Base-by-base conservation (phyloP, 2,797 vertebrate species). In the Ceyx erithaca region DNA sequence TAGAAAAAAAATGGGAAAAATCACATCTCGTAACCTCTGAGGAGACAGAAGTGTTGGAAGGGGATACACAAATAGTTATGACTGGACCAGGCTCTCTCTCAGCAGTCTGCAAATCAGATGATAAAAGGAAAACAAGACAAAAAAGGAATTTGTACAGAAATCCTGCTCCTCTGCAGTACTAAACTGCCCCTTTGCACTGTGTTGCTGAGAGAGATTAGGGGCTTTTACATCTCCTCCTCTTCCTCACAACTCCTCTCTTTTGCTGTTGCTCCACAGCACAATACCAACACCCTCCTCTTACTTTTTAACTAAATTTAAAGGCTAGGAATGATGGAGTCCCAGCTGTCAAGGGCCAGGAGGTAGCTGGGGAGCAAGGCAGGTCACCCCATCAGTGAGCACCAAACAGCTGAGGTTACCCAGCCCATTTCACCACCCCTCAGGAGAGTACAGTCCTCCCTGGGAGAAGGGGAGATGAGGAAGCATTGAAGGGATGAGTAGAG, bases 371-470 rank as follows among this genome's bases (percentile, higher is more conserved):
- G 25, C 7, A 78, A 45, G 52, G 41, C 57, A n/a, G 21, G 33
- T 33, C 33, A 33, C 33, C 33, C 33, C 33, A 33, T 33, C 33
- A 33, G 33, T 33, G 33, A 33, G 33, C 19, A 55, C 35, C 30
- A 46, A 55, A 43, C 41, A 45, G 33, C 75, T 15, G 35, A 61
- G n/a, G 14, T 82, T 35, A 57, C 40, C 7, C 46, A 61, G 22
- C 63, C 49, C 1, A 0, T 55, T 63, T 59, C 57, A 21, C n/a
- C 40, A 45, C 21, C 2, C 1, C 0, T 40, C 33, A 46, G 35
- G 25, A 67, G 45, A 46, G n/a, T 22, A 45, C 51, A 28, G 51
- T 66, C n/a, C 31, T 49, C 15, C 19, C 37, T 45, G 21, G 18
- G 12, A 90, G 30, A 89, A 51, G 30, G 23, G 26, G 35, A 71